A percentile compares a stretch with the other conserved stretches of the same genome.
phyloP scores from a whole-genome alignment of 2,888 invertebrate species.

The Leptopilina syphax region DNA sequence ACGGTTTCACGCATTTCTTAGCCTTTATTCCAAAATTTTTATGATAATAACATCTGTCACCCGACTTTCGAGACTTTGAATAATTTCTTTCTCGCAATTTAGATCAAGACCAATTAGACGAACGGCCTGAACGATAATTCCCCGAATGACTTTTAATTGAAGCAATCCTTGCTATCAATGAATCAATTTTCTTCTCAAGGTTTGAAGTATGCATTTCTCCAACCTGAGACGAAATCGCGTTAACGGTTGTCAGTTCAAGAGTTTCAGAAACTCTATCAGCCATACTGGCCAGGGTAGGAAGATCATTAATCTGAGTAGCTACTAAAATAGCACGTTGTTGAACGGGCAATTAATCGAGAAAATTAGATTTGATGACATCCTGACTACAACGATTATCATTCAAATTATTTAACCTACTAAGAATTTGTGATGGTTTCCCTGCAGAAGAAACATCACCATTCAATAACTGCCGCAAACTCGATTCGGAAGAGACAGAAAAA shows the following conservation, averaged over 20 bases:
- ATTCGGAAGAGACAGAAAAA: background rate
- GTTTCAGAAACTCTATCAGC: background rate
- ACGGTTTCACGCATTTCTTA: background rate
- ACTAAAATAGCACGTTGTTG: constrained; percentile 11
- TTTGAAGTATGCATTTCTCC: background rate
- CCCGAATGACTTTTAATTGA: background rate
- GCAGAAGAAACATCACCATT: background rate
- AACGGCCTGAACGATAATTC: background rate
- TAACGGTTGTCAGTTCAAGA: background rate
- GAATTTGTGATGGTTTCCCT: constrained; percentile 8
- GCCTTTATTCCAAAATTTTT: background rate
- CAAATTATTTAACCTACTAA: background rate
- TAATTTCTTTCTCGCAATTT: background rate
- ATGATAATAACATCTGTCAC: background rate
- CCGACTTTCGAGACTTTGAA: background rate
- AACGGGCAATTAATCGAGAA: background rate
- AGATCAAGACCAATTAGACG: background rate
- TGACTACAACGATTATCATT: constrained; percentile 1
- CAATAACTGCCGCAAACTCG: background rate
- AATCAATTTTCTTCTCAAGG: background rate
- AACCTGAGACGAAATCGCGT: background rate
- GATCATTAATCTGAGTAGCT: background rate
- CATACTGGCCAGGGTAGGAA: background rate
- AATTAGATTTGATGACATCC: background rate
- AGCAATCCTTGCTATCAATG: no score